Base-by-base conservation (phyloP, 2,113 vertebrate species). In the Callionymus lyra region DNA sequence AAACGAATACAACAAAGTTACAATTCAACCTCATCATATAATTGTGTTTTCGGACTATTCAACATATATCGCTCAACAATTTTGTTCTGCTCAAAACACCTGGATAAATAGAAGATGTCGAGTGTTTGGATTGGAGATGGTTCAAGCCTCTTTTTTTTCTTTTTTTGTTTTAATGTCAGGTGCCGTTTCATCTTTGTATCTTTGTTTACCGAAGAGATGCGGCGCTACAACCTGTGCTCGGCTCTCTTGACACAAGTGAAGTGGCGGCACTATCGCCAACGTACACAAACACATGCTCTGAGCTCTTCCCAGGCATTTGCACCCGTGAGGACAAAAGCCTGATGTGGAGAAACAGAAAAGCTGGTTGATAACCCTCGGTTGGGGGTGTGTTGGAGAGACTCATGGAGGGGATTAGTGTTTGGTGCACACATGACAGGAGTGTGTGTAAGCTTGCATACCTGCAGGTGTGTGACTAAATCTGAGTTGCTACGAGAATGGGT, bases 401-500 rank as follows among this genome's bases (percentile, higher is more conserved):
- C 41, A 38, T 17, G 41, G 34, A 59, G 55, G 45, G 77, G 74
- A 74, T 80, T 77, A 77, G 64, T 59, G 50, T 44, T n/a, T 38
- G 44, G 38, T 47, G 57, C 47, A 47, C 34, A 33, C 47, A 63
- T 56, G 56, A 35, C 34, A 45, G 18, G 31, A 45, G 47, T 52
- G 58, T 61, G 56, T 59, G 59, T 37, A 64, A 65, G 52, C 53
- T 61, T 52, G 66, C 66, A 63, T 60, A 54, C 55, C 63, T 70
- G 59, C 68, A 77, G 70, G 70, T 75, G 66, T 78, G 70, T 68
- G 61, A 68, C 64, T 59, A 74, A 77, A 69, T 65, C 68, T 55
- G 52, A 65, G 58, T 67, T 60, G 55, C 56, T 59, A 41, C 37
- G 52, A 42, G 56, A 52, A 48, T 51, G 43, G n/a, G 48, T 51